Evolutionary conservation across 2,113 vertebrate genomes (phyloP), one percentile per base, ranked within the genome.

Genomic region (Rhinopithecus roxellana): DNA sequence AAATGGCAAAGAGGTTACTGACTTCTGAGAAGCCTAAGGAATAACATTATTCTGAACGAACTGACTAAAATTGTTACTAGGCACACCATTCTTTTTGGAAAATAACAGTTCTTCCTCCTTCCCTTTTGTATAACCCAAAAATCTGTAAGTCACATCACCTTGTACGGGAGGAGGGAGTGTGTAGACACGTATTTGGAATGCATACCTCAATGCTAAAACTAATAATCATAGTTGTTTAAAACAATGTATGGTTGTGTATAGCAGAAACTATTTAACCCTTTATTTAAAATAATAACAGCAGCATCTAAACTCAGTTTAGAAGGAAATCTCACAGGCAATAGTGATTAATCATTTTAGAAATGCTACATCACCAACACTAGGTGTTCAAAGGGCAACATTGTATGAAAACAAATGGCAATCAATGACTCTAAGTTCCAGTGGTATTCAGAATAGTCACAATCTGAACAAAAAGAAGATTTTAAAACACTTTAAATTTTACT

Each of bases 1-100:
- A 99, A 99, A 95, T 98, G 99, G 1, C 99, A 99, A 96, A 99
- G 99, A 45, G 99, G 98, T 77, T 99, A 99, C 90, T 99, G 98
- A 97, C 40, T 74, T 77, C 95, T 48, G 90, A 94, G 79, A 94
- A 98, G 95, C 97, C 97, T 98, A 98, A 98, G 82, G 96, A 97
- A 94, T 97, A 93, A 97, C 97, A 97, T 98, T 98, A 98, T 95
- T 96, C 64, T 98, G 97, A 98, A 97, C 93, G 96, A 95, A 97
- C 97, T 97, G 96, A 98, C 98, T 98, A 97, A 97, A 98, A 97
- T 97, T 95, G 81, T 98, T 96, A 98, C 97, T 97, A 95, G 97
- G 98, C 94, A 95, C 96, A 94, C 35, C 27, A 64, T 82, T 98
- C 92, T 96, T 97, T 96, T 90, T 89, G 93, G 93, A 97, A 97